Conservation (phyloP, 2,113 vertebrate genomes). For the Macrotus californicus region DNA sequence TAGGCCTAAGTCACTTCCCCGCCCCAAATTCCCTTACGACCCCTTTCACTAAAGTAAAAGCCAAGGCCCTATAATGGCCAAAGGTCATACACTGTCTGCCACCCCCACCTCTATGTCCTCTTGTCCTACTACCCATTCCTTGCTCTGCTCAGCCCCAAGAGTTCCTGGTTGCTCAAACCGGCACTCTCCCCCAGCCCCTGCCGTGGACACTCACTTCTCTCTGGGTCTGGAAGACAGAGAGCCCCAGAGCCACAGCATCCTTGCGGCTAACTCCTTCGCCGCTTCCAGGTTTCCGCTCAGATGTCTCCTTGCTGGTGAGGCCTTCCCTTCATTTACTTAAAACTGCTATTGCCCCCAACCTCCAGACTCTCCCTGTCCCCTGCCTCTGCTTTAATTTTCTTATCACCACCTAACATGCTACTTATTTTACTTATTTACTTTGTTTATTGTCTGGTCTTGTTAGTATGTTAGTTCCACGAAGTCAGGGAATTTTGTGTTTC, state of each 20-base stretch:
- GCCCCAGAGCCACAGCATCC: accelerated
- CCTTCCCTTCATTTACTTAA: background rate
- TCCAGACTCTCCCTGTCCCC: background rate
- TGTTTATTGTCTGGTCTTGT: background rate
- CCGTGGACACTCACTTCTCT: background rate
- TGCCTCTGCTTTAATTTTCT: background rate
- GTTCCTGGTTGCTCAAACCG: background rate
- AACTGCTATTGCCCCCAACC: background rate
- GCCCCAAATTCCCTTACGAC: background rate
- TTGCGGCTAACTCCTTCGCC: background rate
- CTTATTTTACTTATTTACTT: background rate
- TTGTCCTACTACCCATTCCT: background rate
- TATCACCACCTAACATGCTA: background rate
- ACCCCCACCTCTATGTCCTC: background rate
- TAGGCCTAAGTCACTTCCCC: background rate
- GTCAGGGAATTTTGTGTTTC: background rate
- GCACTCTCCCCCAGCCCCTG: background rate
- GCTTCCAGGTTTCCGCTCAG: background rate
- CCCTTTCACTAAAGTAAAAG: background rate
- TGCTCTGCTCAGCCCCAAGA: accelerated
- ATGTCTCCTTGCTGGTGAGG: background rate
- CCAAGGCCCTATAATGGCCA: background rate
- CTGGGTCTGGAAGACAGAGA: background rate
- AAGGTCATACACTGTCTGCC: background rate
- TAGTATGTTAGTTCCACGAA: background rate